Percentiles rank a stretch among this genome's conserved stretches.
phyloP scores from a whole-genome alignment of 1,140 invertebrate species.

The Listronotus oregonensis region DNA sequence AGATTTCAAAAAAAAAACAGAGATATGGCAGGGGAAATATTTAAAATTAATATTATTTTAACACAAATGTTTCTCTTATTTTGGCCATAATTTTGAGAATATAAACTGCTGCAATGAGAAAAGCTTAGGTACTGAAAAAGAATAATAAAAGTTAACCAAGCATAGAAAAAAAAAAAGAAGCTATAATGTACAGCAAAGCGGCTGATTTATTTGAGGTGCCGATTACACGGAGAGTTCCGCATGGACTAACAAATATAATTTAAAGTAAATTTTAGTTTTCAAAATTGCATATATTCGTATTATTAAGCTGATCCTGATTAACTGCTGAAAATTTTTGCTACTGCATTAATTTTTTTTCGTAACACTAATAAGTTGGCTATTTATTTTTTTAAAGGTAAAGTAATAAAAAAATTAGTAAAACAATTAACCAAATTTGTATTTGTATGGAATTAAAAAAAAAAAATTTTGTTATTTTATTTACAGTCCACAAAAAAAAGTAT shows the following conservation, averaged over 20 bases:
- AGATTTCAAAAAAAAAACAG: no score
- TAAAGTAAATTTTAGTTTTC: constrained; percentile 38
- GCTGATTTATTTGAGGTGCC: constrained; percentile 38
- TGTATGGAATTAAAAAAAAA: no score
- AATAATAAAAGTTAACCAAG: constrained; percentile 36
- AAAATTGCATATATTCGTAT: constrained; percentile 23
- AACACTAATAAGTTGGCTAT: no score
- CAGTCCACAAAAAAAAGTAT: no score
- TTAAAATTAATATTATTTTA: no score
- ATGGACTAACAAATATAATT: constrained; percentile 38
- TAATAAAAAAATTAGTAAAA: no score
- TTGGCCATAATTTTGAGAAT: not conserved
- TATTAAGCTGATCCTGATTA: constrained; percentile 17
- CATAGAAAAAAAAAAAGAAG: constrained; percentile 33
- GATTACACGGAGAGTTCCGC: constrained; percentile 38
- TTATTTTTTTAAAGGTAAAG: no score
- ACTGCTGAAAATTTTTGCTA: constrained; percentile 14
- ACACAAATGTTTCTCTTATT: no score
- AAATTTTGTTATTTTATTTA: no score
- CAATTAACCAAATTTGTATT: no score
- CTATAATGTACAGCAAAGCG: constrained; percentile 32
- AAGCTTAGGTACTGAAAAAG: constrained; percentile 28
- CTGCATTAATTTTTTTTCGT: no score
- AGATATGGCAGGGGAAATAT: no score
- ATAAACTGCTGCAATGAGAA: constrained; percentile 4